Evolutionary conservation across 1,140 invertebrate genomes (phyloP).

Genomic region (Amyelois transitella): DNA sequence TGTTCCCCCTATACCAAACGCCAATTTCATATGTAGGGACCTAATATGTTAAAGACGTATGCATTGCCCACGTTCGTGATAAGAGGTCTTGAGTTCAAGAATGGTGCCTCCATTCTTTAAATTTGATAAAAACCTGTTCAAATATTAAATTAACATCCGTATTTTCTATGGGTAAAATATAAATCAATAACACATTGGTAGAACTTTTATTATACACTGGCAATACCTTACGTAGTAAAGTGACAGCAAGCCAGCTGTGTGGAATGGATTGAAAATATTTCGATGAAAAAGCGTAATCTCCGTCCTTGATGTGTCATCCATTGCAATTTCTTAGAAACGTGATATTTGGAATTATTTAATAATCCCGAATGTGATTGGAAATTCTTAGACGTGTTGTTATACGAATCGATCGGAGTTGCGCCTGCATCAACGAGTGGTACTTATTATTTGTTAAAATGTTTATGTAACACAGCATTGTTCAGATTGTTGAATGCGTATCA

Average conservation of each 20-base stretch:
- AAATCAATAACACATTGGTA: conserved; percentile 15
- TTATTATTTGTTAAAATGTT: conserved; percentile 55
- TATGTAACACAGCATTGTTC: conserved; percentile 67
- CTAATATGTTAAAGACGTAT: too few relatives aligned
- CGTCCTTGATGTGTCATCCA: conserved; percentile 71
- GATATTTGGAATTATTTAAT: conserved; percentile 18
- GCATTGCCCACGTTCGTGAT: too few relatives aligned
- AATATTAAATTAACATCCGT: too few relatives aligned
- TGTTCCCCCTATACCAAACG: too few relatives aligned
- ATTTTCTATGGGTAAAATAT: neutral
- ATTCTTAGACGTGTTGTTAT: neutral
- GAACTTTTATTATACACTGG: conserved; percentile 24
- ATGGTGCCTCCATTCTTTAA: too few relatives aligned
- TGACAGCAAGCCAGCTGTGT: conserved; percentile 70
- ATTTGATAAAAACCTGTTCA: too few relatives aligned
- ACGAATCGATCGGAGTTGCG: conserved; percentile 4
- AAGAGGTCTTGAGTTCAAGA: too few relatives aligned
- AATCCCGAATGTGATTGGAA: neutral
- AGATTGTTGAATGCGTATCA: conserved; percentile 52
- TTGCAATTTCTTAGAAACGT: conserved; percentile 56
- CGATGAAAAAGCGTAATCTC: conserved; percentile 43
- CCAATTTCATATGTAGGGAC: too few relatives aligned
- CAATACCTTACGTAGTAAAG: conserved; percentile 35
- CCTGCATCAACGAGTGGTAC: conserved; percentile 45
- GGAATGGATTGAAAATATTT: conserved; percentile 62